phyloP scores from a whole-genome alignment of 1,140 invertebrate genomes.

The Bursaphelenchus mucronatus region DNA sequence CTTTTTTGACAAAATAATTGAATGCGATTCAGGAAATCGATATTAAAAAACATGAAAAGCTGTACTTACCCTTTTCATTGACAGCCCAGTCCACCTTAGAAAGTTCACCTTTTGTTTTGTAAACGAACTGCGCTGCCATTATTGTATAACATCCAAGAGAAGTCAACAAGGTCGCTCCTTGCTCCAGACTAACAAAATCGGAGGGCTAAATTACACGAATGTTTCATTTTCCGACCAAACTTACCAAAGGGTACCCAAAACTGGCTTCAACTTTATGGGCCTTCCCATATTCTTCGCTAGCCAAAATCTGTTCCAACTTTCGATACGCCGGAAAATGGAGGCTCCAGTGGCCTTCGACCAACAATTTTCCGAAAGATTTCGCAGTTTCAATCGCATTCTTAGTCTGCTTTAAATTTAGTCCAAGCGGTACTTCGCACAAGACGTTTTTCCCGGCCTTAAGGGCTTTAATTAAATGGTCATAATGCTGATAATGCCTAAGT shows the following conservation, averaged over 20 bases:
- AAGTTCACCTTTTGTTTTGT: background rate
- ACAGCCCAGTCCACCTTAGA: too few relatives aligned
- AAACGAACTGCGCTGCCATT: slow-evolving; percentile 2
- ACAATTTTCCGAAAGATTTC: background rate
- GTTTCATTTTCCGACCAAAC: background rate
- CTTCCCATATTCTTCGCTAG: slow-evolving; percentile 4
- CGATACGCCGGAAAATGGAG: slow-evolving; percentile 15
- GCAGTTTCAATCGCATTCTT: slow-evolving; percentile 14
- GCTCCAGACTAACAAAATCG: slow-evolving; percentile 19
- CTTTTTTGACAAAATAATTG: too few relatives aligned
- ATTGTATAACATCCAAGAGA: slow-evolving; percentile 11
- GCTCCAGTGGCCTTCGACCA: slow-evolving; percentile 15
- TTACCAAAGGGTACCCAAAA: slow-evolving; percentile 23
- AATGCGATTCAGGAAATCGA: too few relatives aligned
- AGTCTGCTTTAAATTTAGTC: slow-evolving; percentile 10
- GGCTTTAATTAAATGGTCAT: slow-evolving; percentile 10
- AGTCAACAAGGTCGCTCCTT: slow-evolving; percentile 9
- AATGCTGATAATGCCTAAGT: slow-evolving; percentile 3
- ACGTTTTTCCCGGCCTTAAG: slow-evolving; percentile 10
- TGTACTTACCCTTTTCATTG: too few relatives aligned
- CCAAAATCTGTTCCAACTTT: background rate
- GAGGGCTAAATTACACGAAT: background rate
- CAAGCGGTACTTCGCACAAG: slow-evolving; percentile 17
- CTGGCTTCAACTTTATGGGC: slow-evolving; percentile 7
- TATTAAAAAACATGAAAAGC: too few relatives aligned